phyloP scores from a whole-genome alignment of 2,797 vertebrate genomes.

The Triplophysa yarkandensis region DNA sequence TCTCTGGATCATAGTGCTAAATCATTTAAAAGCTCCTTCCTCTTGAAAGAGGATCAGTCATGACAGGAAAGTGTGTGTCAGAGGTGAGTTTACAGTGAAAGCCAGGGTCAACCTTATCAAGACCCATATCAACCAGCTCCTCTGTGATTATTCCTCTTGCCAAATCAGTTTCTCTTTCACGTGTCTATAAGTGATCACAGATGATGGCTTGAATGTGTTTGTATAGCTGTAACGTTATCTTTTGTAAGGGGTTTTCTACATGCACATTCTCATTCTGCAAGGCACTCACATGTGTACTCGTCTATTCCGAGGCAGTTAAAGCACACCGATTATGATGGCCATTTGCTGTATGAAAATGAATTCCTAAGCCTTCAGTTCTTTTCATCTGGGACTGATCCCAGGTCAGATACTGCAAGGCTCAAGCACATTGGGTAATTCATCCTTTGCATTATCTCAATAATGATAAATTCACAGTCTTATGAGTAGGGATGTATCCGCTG shows the following conservation, averaged over 20 bases:
- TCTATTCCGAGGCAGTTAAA: slow-evolving; percentile 73
- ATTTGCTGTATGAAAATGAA: slow-evolving; percentile 81
- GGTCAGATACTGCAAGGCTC: slow-evolving; percentile 72
- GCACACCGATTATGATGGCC: slow-evolving; percentile 77
- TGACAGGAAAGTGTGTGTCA: slow-evolving; percentile 48
- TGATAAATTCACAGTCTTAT: slow-evolving; percentile 77
- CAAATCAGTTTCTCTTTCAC: slow-evolving; percentile 63
- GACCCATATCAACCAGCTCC: slow-evolving; percentile 75
- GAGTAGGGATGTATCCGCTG: slow-evolving; percentile 76
- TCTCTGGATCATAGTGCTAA: slow-evolving; percentile 73
- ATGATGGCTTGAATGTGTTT: neutral
- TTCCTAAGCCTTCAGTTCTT: slow-evolving; percentile 71
- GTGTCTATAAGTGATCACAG: neutral
- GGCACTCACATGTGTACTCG: slow-evolving; percentile 62
- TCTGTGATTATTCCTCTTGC: slow-evolving; percentile 71
- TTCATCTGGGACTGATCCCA: slow-evolving; percentile 72
- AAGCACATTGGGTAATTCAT: slow-evolving; percentile 77
- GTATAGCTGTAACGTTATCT: slow-evolving; percentile 64
- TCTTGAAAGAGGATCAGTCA: slow-evolving; percentile 61
- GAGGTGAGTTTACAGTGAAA: slow-evolving; percentile 43
- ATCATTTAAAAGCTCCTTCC: slow-evolving; percentile 78
- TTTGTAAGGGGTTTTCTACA: slow-evolving; percentile 25
- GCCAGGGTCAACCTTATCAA: slow-evolving; percentile 69
- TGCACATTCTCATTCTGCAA: neutral
- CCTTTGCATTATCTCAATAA: slow-evolving; percentile 75